Conservation (phyloP, 37 sponge, comb jelly and placozoan species). For the Cliona cf. orientalis region DNA sequence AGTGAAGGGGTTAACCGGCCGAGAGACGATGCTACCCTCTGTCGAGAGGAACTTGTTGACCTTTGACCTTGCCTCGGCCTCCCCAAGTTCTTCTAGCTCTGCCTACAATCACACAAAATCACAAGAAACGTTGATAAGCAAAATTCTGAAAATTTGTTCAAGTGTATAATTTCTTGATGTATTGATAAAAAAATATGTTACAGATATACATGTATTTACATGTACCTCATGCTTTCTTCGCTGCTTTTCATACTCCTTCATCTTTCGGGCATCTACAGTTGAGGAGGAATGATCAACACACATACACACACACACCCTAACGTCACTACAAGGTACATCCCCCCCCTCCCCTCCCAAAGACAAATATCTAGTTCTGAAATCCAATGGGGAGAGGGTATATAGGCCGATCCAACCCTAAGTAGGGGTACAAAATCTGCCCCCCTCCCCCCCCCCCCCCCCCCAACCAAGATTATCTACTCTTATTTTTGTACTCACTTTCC, state of each 20-base stretch:
- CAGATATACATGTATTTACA: too few relatives aligned
- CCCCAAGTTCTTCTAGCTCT: constrained; percentile 53
- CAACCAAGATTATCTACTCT: too few relatives aligned
- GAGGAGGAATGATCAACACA: not conserved
- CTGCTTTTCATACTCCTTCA: constrained; percentile 90
- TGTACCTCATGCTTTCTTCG: constrained; percentile 68
- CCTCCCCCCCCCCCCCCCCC: too few relatives aligned
- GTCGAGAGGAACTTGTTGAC: constrained; percentile 64
- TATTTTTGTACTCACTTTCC: constrained; percentile 83
- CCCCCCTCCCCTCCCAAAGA: too few relatives aligned
- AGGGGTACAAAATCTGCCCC: too few relatives aligned
- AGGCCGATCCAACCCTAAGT: too few relatives aligned
- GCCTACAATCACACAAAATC: constrained; percentile 13
- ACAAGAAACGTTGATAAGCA: too few relatives aligned
- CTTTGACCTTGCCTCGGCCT: constrained; percentile 51
- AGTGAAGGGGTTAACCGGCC: constrained; percentile 50
- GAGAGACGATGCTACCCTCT: constrained; percentile 61
- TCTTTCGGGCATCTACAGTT: constrained; percentile 71
- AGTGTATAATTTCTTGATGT: too few relatives aligned
- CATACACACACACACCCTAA: not conserved
- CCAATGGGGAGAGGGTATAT: too few relatives aligned
- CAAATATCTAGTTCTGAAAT: too few relatives aligned
- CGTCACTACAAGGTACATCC: not conserved
- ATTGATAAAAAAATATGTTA: too few relatives aligned
- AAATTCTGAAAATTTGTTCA: too few relatives aligned